Evolutionary conservation across 2,113 vertebrate species (phyloP).

Genomic region (Melanostigma gelatinosum): DNA sequence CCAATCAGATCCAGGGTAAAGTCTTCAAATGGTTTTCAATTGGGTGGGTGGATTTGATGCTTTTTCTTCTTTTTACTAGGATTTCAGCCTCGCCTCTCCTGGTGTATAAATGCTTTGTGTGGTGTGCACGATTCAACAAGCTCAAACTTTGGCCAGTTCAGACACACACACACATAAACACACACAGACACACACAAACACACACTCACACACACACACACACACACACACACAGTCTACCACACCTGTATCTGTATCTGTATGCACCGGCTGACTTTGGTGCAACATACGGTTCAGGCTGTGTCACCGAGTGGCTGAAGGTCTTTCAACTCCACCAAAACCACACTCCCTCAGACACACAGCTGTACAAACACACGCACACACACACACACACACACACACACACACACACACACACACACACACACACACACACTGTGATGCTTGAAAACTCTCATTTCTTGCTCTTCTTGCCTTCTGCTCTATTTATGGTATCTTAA

Average conservation of each 20-base stretch:
- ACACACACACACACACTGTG: conserved; percentile 10
- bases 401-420: conserved; percentile 6
- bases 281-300: conserved; percentile 52
- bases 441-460: conserved; percentile 59
- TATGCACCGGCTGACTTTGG: conserved; percentile 52
- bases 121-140: conserved; percentile 66
- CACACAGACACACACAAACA: too few relatives aligned
- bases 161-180: conserved; percentile 38
- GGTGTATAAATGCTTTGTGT: conserved; percentile 73
- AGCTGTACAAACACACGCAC: conserved; percentile 20
- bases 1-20: conserved; percentile 71
- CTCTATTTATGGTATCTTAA: conserved; percentile 36
- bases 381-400: conserved; percentile 4
- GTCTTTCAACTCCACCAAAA: conserved; percentile 33
- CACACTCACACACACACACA: conserved; percentile 37
- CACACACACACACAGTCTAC: conserved; percentile 35
- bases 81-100: conserved; percentile 46
- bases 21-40: conserved; percentile 57
- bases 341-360: conserved; percentile 37
- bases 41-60: conserved; percentile 46
- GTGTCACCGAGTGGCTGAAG: conserved; percentile 54
- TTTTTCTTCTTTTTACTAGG: conserved; percentile 48
- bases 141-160: conserved; percentile 53
- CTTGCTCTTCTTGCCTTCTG: conserved; percentile 44
- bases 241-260: conserved; percentile 58